Evolutionary conservation across 2,888 invertebrate genomes (phyloP).

Genomic region (Synergus laeviventris): DNA sequence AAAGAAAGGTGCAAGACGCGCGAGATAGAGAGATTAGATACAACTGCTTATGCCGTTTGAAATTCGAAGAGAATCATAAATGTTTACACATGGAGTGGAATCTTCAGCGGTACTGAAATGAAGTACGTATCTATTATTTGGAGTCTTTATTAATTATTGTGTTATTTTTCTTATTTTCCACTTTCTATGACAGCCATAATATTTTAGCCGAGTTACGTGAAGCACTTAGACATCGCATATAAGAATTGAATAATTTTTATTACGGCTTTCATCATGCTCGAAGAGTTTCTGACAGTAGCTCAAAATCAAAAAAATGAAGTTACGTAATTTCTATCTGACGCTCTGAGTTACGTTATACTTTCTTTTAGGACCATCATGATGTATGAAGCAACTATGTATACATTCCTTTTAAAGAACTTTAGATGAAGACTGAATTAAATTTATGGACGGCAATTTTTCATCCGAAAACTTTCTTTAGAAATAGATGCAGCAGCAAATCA

Average conservation of each 20-base stretch:
- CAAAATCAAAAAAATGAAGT: too few species aligned
- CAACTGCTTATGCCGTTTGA: slow-evolving; percentile 32
- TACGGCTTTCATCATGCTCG: too few species aligned
- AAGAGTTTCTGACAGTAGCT: too few species aligned
- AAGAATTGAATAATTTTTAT: too few species aligned
- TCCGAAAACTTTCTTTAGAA: not conserved
- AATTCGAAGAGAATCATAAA: slow-evolving; percentile 31
- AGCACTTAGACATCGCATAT: too few species aligned
- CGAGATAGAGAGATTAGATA: slow-evolving; percentile 37
- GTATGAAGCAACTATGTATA: slow-evolving; percentile 7
- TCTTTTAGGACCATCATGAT: not conserved
- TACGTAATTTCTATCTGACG: too few species aligned
- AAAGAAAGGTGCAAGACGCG: slow-evolving; percentile 32
- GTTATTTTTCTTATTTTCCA: too few species aligned
- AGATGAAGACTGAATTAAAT: slow-evolving; percentile 27
- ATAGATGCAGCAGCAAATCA: not conserved
- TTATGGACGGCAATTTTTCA: slow-evolving; percentile 5
- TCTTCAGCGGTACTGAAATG: slow-evolving; percentile 5
- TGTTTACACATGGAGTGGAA: slow-evolving; percentile 22
- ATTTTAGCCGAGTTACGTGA: too few species aligned
- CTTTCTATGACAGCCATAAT: too few species aligned
- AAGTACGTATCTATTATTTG: too few species aligned
- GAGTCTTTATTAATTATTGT: too few species aligned
- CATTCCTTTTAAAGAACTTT: slow-evolving; percentile 30
- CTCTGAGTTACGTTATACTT: too few species aligned